Percentiles rank a stretch among this genome's conserved stretches.
phyloP scores from a whole-genome alignment of 2,888 invertebrate species.

The Melieria omissa region DNA sequence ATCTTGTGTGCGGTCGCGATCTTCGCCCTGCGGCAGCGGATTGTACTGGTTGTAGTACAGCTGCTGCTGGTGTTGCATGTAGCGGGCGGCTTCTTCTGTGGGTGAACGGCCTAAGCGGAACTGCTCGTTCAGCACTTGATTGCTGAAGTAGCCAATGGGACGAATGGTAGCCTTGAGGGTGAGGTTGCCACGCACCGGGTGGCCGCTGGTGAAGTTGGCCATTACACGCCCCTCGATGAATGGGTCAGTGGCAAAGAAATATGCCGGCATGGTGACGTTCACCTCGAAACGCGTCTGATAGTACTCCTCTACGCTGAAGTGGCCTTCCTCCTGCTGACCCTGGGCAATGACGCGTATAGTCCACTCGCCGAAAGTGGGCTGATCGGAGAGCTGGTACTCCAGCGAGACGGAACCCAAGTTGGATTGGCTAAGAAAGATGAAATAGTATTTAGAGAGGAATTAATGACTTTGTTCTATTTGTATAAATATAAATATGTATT shows the following conservation, averaged over 20 bases:
- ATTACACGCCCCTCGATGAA: constrained; percentile 87
- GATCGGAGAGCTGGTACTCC: constrained; percentile 89
- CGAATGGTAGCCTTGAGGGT: constrained; percentile 83
- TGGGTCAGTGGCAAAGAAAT: constrained; percentile 88
- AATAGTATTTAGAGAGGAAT: not conserved
- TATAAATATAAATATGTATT: no score
- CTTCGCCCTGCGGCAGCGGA: constrained; percentile 43
- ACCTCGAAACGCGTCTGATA: constrained; percentile 94
- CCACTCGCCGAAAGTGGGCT: constrained; percentile 94
- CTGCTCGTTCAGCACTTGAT: constrained; percentile 70
- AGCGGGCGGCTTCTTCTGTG: constrained; percentile 50
- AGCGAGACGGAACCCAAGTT: constrained; percentile 94
- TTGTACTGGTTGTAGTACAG: constrained; percentile 55
- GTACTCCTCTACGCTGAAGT: constrained; percentile 92
- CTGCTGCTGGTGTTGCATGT: constrained; percentile 49
- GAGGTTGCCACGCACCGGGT: constrained; percentile 88
- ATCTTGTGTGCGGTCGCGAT: constrained; percentile 53
- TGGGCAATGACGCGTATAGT: constrained; percentile 87
- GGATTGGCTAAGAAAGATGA: constrained; percentile 72
- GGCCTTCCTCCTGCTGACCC: constrained; percentile 86
- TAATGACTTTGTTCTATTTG: not conserved
- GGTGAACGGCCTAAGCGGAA: constrained; percentile 66
- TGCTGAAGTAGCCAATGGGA: constrained; percentile 74
- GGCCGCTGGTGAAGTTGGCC: constrained; percentile 96
- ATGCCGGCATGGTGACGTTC: constrained; percentile 95